Evolutionary conservation across 2,888 invertebrate species (phyloP).

Genomic region (Chirona hameri): DNA sequence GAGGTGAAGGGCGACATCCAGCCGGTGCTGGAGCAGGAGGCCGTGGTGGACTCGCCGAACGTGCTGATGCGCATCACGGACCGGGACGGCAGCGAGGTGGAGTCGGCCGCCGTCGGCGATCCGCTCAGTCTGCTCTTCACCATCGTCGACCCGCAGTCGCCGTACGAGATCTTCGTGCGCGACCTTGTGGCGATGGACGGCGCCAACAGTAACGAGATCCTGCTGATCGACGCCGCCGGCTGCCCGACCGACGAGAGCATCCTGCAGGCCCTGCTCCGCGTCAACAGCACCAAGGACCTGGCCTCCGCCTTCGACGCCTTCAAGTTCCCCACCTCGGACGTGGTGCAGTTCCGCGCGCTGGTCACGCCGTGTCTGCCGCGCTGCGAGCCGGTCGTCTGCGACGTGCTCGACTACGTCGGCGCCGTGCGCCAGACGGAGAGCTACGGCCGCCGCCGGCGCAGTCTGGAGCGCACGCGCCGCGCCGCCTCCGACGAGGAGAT

Average conservation of each 20-base stretch:
- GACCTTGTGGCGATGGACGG: conserved; percentile 94
- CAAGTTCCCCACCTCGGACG: conserved; percentile 92
- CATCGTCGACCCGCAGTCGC: conserved; percentile 86
- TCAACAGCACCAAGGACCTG: conserved; percentile 66
- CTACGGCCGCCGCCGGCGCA: conserved; percentile 72
- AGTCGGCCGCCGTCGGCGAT: conserved; percentile 87
- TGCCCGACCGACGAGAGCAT: conserved; percentile 92
- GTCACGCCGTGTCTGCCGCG: conserved; percentile 91
- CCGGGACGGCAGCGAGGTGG: conserved; percentile 73
- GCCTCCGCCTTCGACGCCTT: conserved; percentile 91
- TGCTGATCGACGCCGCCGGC: conserved; percentile 83
- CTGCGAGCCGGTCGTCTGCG: conserved; percentile 88
- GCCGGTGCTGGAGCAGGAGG: conserved; percentile 81
- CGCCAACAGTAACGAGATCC: conserved; percentile 85
- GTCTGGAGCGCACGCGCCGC: conserved; percentile 33
- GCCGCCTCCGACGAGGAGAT: conserved; percentile 66
- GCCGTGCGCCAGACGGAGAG: conserved; percentile 77
- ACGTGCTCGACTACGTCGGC: conserved; percentile 75
- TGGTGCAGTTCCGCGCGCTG: conserved; percentile 91
- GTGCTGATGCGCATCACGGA: conserved; percentile 68
- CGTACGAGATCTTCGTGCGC: conserved; percentile 91
- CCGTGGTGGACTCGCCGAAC: conserved; percentile 87
- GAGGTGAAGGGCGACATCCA: conserved; percentile 78
- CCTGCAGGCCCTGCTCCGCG: conserved; percentile 87
- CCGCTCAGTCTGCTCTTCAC: conserved; percentile 86